These are phyloP conservation scores for Drosophila fungiperda DNA, from an alignment of 2,888 invertebrate species.

Conservation along the genomic window DNA sequence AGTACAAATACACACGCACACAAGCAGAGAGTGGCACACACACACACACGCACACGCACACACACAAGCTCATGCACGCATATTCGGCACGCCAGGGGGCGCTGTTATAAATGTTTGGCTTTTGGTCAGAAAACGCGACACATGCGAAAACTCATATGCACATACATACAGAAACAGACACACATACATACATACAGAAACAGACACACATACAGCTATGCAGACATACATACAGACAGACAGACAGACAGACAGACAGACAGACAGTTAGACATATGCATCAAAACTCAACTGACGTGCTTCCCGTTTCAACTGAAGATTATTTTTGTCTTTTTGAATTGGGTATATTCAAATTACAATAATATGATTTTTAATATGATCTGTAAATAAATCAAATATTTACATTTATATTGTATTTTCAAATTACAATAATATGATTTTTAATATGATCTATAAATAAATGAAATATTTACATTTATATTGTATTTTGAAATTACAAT, in stretches of 20 bases:
- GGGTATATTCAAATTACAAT: background rate
- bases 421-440: background rate
- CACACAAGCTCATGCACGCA: constrained; percentile 24
- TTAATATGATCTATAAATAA: background rate
- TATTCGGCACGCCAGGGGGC: constrained; percentile 45
- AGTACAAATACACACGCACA: constrained; percentile 52
- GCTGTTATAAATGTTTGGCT: constrained; percentile 28
- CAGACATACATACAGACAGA: background rate
- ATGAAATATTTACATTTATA: background rate
- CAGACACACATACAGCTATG: background rate
- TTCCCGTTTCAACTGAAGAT: constrained; percentile 18
- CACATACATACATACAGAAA: background rate
- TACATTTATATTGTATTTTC: background rate
- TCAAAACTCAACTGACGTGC: constrained; percentile 35
- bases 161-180: background rate
- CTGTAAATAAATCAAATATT: background rate
- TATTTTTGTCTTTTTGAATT: constrained; percentile 11
- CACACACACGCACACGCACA: background rate
- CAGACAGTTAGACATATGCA: background rate
- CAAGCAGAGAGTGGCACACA: background rate
- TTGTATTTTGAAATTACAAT: background rate
- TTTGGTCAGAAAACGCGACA: constrained; percentile 18
- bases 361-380: background rate
- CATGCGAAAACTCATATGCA: constrained; percentile 7
- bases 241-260: background rate